Conservation (phyloP, 2,797 vertebrate species). For the Enteromius paludinosus region DNA sequence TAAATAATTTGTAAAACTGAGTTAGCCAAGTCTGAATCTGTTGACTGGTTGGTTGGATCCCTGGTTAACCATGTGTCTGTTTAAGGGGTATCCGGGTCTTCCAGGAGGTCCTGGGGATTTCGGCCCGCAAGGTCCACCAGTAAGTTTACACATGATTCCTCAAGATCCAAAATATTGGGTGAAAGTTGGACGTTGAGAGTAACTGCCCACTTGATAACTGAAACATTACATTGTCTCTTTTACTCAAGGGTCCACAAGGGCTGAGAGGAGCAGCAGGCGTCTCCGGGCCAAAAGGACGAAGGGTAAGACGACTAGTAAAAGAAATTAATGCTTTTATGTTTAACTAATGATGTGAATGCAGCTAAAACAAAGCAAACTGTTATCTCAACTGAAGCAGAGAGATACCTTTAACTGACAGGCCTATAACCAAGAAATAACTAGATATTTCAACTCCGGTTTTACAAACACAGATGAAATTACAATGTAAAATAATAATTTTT, state of each 20-base stretch:
- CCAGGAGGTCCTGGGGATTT: constrained; percentile 86
- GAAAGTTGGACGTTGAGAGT: neutral
- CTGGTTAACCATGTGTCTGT: constrained; percentile 24
- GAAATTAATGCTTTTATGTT: neutral
- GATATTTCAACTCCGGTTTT: neutral
- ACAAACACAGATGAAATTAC: neutral
- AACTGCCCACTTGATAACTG: too few species aligned
- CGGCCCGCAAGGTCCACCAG: constrained; percentile 86
- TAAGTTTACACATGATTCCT: constrained; percentile 77
- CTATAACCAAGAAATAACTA: neutral
- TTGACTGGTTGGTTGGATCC: neutral
- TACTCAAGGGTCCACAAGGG: constrained; percentile 85
- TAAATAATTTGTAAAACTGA: neutral
- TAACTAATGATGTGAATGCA: neutral
- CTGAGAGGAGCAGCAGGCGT: constrained; percentile 83
- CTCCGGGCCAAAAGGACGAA: constrained; percentile 87
- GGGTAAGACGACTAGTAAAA: constrained; percentile 78
- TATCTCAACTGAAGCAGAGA: neutral
- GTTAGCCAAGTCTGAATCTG: neutral
- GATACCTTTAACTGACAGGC: neutral
- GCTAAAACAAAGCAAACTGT: neutral
- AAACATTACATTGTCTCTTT: neutral
- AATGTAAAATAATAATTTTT: neutral
- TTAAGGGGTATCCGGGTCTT: constrained; percentile 90
- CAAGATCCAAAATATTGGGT: neutral